phyloP scores from a whole-genome alignment of 2,113 vertebrate species.

The Kryptolebias marmoratus region DNA sequence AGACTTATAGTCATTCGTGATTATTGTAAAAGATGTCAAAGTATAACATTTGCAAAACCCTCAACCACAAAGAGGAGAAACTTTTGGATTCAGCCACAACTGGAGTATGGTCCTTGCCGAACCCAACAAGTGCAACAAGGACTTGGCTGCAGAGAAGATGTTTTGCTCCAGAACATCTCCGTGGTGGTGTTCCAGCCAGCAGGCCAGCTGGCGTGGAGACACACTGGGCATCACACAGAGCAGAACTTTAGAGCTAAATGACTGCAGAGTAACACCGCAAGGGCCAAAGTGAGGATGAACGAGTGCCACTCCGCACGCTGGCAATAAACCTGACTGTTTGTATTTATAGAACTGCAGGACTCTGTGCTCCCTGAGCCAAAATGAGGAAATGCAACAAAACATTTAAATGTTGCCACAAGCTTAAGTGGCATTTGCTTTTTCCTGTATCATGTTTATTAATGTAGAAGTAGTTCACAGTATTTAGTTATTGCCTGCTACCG shows the following conservation, averaged over 20 bases:
- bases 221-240: slow-evolving; percentile 53
- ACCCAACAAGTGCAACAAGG: slow-evolving; percentile 12
- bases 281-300: slow-evolving; percentile 49
- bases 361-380: slow-evolving; percentile 13
- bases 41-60: background rate
- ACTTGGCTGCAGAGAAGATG: slow-evolving; percentile 36
- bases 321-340: slow-evolving; percentile 49
- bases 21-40: too few relatives aligned
- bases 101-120: slow-evolving; percentile 16
- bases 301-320: slow-evolving; percentile 52
- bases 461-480: background rate
- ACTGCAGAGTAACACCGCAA: slow-evolving; percentile 30
- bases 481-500: background rate
- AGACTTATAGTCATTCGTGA: too few relatives aligned
- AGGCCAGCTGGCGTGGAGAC: slow-evolving; percentile 58
- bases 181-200: slow-evolving; percentile 38
- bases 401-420: slow-evolving; percentile 38
- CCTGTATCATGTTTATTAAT: background rate
- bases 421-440: slow-evolving; percentile 21
- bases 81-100: slow-evolving; percentile 13
- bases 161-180: slow-evolving; percentile 44
- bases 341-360: slow-evolving; percentile 53
- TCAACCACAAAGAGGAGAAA: background rate
- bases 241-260: slow-evolving; percentile 52
- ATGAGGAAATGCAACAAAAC: slow-evolving; percentile 45